Evolutionary conservation across 2,797 vertebrate species (phyloP).

Genomic region (Tokudaia muenninki): DNA sequence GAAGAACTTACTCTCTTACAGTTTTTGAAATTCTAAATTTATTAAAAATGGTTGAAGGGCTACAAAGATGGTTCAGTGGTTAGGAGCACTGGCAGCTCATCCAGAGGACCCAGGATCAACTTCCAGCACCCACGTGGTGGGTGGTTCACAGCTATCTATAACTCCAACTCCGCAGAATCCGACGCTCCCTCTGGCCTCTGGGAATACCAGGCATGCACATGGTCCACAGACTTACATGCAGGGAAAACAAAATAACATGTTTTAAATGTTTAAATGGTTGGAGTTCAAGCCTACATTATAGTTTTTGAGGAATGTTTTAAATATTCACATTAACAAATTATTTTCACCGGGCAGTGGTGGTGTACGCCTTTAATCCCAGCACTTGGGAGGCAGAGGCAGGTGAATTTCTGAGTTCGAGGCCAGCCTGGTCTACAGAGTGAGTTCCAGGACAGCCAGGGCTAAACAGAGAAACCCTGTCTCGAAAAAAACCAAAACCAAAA

Average conservation of each 20-base stretch:
- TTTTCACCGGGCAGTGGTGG: not conserved
- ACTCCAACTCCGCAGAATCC: not conserved
- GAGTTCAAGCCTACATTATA: not conserved
- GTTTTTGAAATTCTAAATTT: not conserved
- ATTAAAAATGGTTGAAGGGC: not conserved
- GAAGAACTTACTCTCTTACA: not conserved
- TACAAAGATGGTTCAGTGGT: not conserved
- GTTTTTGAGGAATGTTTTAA: not conserved
- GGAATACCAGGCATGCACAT: not conserved
- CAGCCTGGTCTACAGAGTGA: too few relatives aligned
- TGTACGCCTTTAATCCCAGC: too few relatives aligned
- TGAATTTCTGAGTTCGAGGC: too few relatives aligned
- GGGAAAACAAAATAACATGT: not conserved
- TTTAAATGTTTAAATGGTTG: not conserved
- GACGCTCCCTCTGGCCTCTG: not conserved
- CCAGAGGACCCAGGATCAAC: not conserved
- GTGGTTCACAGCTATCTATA: not conserved
- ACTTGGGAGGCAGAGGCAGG: too few relatives aligned
- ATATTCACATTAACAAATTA: not conserved
- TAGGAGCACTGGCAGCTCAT: not conserved
- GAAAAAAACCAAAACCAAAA: not conserved
- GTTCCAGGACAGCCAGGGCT: too few relatives aligned
- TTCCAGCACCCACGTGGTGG: not conserved
- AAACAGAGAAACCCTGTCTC: too few relatives aligned
- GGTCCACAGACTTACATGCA: not conserved